A percentile compares a stretch with the other conserved stretches of the same genome.
Conservation (phyloP, 1,140 invertebrate genomes). For the Heterodera schachtii region DNA sequence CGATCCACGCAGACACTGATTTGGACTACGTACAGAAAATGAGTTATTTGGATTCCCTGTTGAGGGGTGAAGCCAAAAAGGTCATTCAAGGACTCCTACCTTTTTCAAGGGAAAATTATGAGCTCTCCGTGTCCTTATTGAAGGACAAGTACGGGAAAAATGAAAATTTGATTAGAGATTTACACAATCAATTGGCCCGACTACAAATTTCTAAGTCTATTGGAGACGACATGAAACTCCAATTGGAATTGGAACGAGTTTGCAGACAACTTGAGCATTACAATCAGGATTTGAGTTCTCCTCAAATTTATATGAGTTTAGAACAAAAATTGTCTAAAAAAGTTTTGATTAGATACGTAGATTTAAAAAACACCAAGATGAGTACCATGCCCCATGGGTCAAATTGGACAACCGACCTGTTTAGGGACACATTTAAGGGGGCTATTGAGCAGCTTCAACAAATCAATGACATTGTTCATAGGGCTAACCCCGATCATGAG, state of each 20-base stretch:
- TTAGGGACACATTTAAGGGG: too few species aligned
- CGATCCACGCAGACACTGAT: not conserved
- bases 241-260: constrained; percentile 3
- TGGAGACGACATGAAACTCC: not conserved
- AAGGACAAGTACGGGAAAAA: constrained; percentile 14
- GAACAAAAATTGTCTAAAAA: constrained; percentile 16
- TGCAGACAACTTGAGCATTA: constrained; percentile 10
- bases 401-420: too few species aligned
- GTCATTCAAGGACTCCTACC: constrained; percentile 4
- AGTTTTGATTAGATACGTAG: not conserved
- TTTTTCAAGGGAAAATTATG: not conserved
- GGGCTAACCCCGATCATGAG: too few species aligned
- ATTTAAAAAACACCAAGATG: not conserved
- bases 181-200: constrained; percentile 1
- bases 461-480: too few species aligned
- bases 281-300: not conserved
- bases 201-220: not conserved
- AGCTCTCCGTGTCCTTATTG: not conserved
- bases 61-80: constrained; percentile 11
- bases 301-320: not conserved
- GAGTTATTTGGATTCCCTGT: constrained; percentile 3
- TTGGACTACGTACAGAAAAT: constrained; percentile 3
- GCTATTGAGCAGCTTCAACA: too few species aligned
- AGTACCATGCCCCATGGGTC: too few species aligned
- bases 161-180: not conserved